These are phyloP conservation scores for Jacana jacana DNA, from an alignment of 2,113 vertebrate species.

Conservation along the genomic window DNA sequence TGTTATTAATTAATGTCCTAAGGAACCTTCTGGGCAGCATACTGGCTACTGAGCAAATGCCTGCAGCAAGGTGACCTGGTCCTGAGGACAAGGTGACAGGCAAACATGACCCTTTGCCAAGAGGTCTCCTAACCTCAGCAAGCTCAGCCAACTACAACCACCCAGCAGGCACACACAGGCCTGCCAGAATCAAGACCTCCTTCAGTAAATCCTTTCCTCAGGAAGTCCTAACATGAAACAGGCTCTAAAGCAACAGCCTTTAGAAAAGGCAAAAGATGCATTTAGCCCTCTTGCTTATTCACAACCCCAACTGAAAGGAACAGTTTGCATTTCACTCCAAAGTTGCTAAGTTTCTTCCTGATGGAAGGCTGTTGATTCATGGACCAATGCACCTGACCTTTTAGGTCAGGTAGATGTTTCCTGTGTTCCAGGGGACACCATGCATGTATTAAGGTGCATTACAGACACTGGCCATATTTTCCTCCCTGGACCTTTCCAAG, in stretches of 20 bases:
- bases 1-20: background rate
- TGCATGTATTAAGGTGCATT: background rate
- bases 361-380: background rate
- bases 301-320: background rate
- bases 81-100: background rate
- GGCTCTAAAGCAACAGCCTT: background rate
- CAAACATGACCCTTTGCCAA: background rate
- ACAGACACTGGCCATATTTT: background rate
- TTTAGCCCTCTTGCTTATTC: background rate
- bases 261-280: background rate
- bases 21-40: background rate
- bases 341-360: background rate
- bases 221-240: background rate
- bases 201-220: background rate
- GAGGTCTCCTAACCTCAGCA: background rate
- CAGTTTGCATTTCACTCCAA: background rate
- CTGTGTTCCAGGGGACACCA: background rate
- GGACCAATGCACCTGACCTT: background rate
- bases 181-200: background rate
- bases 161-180: background rate
- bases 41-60: background rate
- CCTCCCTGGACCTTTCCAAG: background rate
- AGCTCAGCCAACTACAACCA: background rate
- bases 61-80: background rate
- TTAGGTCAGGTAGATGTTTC: background rate